Evolutionary conservation across 2,797 vertebrate genomes (phyloP), one percentile per base, ranked within the genome.

Genomic region (Mormyrus proboscirostris): DNA sequence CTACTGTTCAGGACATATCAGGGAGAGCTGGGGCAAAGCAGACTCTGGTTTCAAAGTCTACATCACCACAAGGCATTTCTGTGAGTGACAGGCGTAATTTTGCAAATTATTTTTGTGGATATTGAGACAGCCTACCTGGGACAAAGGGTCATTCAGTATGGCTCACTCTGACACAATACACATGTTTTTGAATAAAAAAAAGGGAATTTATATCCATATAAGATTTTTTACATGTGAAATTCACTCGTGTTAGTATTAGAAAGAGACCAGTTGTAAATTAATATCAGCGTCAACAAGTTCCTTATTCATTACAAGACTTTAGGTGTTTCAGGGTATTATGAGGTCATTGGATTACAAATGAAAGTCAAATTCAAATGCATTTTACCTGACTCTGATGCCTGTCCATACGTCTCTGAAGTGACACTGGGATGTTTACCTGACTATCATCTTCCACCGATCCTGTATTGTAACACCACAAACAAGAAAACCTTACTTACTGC

Each of bases 361-460:
- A 44, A 62, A 79, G 73, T 79, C 47, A 79, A 79, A 79, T 79
- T 79, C 33, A 25, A 22, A 47, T 49, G 19, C 44, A 0, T 88
- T 91, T 94, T 96, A 99, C 98, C 98, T 99, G 98, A 92, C 94
- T 97, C 25, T 97, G 97, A 93, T 98, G 97, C 89, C 96, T 97
- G 93, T 98, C 98, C 93, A 97, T 95, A 84, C 97, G 97, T 92
- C 96, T 97, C 95, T 97, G 97, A 90, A 96, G 92, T 0, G 97
- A 95, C 22, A 96, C 95, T 90, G 95, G 94, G 53, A 94, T 94
- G 93, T 95, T 95, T 90, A 96, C 94, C 93, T 96, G 97, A 89
- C 96, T 95, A 29, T 97, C 97, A 59, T 98, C 97, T 50, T 97
- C 97, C 90, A 96, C 91, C 2, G 95, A 95, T 92, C 97, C 98